These are phyloP conservation scores for Graphium colonna DNA, from an alignment of 2,888 invertebrate species.

Conservation along the genomic window DNA sequence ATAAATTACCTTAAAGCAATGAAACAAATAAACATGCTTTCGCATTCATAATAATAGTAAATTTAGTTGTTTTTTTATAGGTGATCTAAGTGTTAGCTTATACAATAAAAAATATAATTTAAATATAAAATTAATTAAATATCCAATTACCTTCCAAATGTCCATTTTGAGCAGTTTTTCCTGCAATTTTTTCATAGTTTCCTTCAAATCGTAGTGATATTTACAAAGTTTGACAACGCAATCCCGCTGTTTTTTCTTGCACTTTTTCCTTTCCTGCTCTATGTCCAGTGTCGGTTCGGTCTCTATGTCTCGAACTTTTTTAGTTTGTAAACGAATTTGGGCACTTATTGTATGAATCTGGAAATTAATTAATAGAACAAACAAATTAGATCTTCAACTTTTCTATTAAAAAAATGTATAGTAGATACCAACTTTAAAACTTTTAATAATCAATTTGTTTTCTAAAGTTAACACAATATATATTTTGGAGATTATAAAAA, in stretches of 20 bases:
- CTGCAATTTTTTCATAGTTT: conserved; percentile 39
- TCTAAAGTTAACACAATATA: no score
- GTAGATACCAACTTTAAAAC: no score
- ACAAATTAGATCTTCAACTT: no score
- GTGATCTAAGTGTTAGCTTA: no score
- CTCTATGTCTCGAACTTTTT: conserved; percentile 53
- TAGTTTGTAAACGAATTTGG: conserved; percentile 54
- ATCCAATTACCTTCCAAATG: conserved; percentile 51
- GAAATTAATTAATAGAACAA: no score
- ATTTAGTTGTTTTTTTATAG: no score
- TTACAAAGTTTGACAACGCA: conserved; percentile 49
- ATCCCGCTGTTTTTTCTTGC: conserved; percentile 41
- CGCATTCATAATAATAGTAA: neutral
- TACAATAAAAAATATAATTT: no score
- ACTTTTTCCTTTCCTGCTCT: conserved; percentile 40
- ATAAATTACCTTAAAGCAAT: neutral
- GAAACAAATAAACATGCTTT: neutral
- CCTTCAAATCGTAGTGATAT: conserved; percentile 44
- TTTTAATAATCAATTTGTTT: no score
- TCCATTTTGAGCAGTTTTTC: conserved; percentile 43
- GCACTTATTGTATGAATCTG: conserved; percentile 54
- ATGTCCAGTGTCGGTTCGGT: conserved; percentile 51
- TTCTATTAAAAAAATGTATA: no score
- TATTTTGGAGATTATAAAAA: no score
- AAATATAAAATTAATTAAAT: no score